phyloP scores from a whole-genome alignment of 2,797 vertebrate genomes.

The Typhlichthys subterraneus region DNA sequence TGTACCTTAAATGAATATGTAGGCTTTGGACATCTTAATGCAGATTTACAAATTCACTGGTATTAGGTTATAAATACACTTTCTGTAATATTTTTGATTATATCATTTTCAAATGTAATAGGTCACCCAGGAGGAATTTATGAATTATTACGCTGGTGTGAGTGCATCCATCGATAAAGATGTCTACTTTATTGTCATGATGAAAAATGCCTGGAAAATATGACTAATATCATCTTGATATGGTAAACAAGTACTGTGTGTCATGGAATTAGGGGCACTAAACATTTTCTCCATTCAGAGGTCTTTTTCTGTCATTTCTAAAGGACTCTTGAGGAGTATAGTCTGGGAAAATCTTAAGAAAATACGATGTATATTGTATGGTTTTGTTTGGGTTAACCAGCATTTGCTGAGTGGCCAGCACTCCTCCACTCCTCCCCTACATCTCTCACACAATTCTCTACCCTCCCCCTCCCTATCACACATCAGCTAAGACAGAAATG shows the following conservation, averaged over 20 bases:
- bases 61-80: neutral
- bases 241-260: slow-evolving; percentile 52
- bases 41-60: no score
- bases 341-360: neutral
- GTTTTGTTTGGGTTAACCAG: neutral
- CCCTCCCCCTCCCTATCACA: no score
- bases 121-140: slow-evolving; percentile 84
- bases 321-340: neutral
- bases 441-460: no score
- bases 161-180: slow-evolving; percentile 85
- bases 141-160: slow-evolving; percentile 85
- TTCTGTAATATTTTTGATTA: slow-evolving; percentile 22
- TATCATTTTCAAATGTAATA: slow-evolving; percentile 67
- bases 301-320: neutral
- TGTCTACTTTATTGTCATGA: slow-evolving; percentile 86
- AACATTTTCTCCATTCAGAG: slow-evolving; percentile 1
- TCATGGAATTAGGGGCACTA: slow-evolving; percentile 13
- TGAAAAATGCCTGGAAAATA: slow-evolving; percentile 84
- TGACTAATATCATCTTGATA: slow-evolving; percentile 59
- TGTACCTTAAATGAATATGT: no score
- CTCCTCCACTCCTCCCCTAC: no score
- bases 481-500: no score
- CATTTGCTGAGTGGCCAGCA: no score
- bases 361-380: slow-evolving; percentile 12
- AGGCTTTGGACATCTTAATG: no score